These are phyloP conservation scores for Orestias chungarensis DNA, from an alignment of 2,797 vertebrate genomes.

Conservation along the genomic window DNA sequence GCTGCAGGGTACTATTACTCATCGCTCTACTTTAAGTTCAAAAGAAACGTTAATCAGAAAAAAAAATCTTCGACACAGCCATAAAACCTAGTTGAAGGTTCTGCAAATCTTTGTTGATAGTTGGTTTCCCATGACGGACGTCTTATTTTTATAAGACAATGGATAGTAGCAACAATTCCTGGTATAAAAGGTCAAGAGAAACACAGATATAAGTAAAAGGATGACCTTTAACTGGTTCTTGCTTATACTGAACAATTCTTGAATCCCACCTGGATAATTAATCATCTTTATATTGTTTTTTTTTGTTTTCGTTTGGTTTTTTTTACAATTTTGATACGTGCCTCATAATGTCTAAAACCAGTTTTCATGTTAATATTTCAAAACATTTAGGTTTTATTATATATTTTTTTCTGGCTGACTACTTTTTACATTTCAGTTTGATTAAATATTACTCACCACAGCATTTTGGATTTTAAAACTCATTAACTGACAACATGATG, in stretches of 20 bases:
- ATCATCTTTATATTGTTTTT: not conserved
- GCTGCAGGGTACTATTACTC: slow-evolving; percentile 28
- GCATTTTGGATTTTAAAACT: not conserved
- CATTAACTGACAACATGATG: not conserved
- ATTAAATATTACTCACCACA: not conserved
- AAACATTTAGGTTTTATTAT: not conserved
- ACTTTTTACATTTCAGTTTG: not conserved
- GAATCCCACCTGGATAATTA: not conserved
- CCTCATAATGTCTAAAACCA: not conserved
- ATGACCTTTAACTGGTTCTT: not conserved
- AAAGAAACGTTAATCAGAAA: slow-evolving; percentile 17
- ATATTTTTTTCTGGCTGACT: not conserved
- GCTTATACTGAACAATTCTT: not conserved
- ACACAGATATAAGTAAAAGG: not conserved
- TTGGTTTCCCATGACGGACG: not conserved
- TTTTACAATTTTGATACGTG: not conserved
- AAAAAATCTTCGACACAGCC: slow-evolving; percentile 10
- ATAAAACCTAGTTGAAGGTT: not conserved
- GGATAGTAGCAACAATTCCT: not conserved
- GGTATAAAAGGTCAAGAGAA: no score
- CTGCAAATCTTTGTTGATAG: not conserved
- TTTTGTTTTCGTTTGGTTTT: not conserved
- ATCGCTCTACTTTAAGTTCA: slow-evolving; percentile 9
- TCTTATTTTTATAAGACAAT: not conserved
- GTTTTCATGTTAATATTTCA: not conserved